Conservation (phyloP, 2,888 invertebrate genomes). For the Steinernema hermaphroditum region DNA sequence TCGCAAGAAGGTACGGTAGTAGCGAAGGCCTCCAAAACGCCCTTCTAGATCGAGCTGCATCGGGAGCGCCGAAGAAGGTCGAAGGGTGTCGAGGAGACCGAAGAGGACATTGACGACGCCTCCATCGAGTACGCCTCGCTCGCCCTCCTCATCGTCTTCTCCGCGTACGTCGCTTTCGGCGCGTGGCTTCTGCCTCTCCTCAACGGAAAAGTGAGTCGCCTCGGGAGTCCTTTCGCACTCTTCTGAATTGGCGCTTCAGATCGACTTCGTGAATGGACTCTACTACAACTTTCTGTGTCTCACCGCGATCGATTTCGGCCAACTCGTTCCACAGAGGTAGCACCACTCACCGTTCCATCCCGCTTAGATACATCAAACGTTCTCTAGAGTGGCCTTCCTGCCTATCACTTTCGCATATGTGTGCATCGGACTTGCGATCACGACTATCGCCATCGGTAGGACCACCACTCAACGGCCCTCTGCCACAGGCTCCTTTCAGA, state of each 20-base stretch:
- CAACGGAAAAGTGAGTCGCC: constrained; percentile 54
- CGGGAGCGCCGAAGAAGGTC: constrained; percentile 46
- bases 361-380: too few relatives aligned
- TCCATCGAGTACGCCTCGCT: constrained; percentile 59
- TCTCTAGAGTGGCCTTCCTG: constrained; percentile 56
- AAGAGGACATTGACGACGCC: constrained; percentile 49
- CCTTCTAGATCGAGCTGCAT: constrained; percentile 56
- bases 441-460: constrained; percentile 63
- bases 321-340: constrained; percentile 57
- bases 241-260: constrained; percentile 41
- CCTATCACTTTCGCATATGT: constrained; percentile 66
- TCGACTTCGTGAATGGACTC: constrained; percentile 64
- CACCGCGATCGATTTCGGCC: constrained; percentile 65
- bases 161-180: constrained; percentile 63
- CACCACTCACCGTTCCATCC: not conserved
- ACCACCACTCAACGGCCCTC: too few relatives aligned
- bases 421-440: constrained; percentile 65
- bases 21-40: not conserved
- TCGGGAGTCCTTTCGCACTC: not conserved
- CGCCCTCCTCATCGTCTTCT: constrained; percentile 56
- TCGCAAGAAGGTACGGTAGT: constrained; percentile 58
- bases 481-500: constrained; percentile 40
- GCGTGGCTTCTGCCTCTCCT: constrained; percentile 62
- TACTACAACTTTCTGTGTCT: constrained; percentile 65
- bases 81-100: constrained; percentile 36